phyloP scores from a whole-genome alignment of 2,888 invertebrate species.

The Linhomoeus sp. region DNA sequence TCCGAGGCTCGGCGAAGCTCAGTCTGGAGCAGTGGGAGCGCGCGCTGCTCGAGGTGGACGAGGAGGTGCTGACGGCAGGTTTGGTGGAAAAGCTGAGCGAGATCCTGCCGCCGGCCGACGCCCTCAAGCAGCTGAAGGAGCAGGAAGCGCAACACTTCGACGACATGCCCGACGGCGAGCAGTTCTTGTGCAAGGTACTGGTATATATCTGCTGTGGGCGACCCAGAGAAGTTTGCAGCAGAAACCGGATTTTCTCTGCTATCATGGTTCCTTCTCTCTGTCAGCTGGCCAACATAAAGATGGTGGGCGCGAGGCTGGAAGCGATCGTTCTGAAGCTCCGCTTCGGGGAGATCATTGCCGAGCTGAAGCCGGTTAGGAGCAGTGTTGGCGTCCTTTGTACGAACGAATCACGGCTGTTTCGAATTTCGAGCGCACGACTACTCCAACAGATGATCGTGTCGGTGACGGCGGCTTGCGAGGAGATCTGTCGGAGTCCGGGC shows the following conservation, averaged over 20 bases:
- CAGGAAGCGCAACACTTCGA: conserved; percentile 32
- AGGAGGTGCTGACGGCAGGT: conserved; percentile 34
- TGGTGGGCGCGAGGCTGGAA: conserved; percentile 54
- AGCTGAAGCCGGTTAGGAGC: conserved; percentile 57
- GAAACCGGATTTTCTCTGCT: too few species aligned
- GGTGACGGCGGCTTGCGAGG: conserved; percentile 64
- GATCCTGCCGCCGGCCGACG: not conserved
- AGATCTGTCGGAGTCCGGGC: conserved; percentile 37
- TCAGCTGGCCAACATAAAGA: conserved; percentile 63
- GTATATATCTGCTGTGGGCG: too few species aligned
- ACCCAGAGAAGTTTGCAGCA: too few species aligned
- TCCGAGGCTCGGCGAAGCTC: conserved; percentile 36
- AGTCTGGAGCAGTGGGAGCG: conserved; percentile 39
- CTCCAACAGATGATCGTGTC: conserved; percentile 59
- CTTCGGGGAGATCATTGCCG: conserved; percentile 62
- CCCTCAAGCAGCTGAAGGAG: conserved; percentile 1
- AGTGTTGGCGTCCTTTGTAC: not conserved
- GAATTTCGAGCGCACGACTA: too few species aligned
- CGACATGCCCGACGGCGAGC: conserved; percentile 51
- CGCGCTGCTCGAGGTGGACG: conserved; percentile 56
- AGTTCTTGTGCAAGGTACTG: not conserved
- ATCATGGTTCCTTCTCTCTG: too few species aligned
- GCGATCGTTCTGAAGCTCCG: conserved; percentile 72
- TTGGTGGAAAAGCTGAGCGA: conserved; percentile 9
- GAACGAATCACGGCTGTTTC: too few species aligned